Evolutionary conservation across 2,113 vertebrate species (phyloP).

Genomic region (Scortum barcoo): DNA sequence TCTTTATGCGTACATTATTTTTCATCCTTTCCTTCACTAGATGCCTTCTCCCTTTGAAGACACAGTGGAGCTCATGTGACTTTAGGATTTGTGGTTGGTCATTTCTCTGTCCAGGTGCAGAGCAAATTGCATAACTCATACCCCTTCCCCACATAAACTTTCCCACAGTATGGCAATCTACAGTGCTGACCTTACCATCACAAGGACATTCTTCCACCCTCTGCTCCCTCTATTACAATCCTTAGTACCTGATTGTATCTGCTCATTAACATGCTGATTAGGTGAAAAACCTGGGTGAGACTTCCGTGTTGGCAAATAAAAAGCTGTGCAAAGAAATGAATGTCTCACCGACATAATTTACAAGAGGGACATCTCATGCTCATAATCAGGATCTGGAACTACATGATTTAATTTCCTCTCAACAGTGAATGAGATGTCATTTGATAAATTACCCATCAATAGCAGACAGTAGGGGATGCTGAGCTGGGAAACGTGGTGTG

Average conservation of each 20-base stretch:
- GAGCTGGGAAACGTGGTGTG: constrained; percentile 18
- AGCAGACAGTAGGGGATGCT: constrained; percentile 60
- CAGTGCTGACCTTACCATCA: background rate
- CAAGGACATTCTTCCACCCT: background rate
- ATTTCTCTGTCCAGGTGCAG: background rate
- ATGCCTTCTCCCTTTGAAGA: background rate
- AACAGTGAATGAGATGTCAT: constrained; percentile 67
- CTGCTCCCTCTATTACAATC: background rate
- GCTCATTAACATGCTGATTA: constrained; percentile 20
- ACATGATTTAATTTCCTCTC: constrained; percentile 74
- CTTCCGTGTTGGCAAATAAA: constrained; percentile 26
- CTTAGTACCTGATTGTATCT: constrained; percentile 12
- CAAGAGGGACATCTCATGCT: constrained; percentile 59
- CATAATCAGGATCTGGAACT: constrained; percentile 65
- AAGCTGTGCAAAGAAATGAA: constrained; percentile 47
- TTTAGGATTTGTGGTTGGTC: background rate
- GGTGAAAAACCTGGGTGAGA: constrained; percentile 17
- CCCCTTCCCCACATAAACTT: background rate
- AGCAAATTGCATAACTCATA: background rate
- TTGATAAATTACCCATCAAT: constrained; percentile 78
- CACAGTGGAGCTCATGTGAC: background rate
- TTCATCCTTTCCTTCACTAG: background rate
- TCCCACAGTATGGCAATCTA: background rate
- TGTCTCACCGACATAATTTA: constrained; percentile 46
- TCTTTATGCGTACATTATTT: background rate